Evolutionary conservation across 2,113 vertebrate genomes (phyloP).

Genomic region (Barbus barbus): DNA sequence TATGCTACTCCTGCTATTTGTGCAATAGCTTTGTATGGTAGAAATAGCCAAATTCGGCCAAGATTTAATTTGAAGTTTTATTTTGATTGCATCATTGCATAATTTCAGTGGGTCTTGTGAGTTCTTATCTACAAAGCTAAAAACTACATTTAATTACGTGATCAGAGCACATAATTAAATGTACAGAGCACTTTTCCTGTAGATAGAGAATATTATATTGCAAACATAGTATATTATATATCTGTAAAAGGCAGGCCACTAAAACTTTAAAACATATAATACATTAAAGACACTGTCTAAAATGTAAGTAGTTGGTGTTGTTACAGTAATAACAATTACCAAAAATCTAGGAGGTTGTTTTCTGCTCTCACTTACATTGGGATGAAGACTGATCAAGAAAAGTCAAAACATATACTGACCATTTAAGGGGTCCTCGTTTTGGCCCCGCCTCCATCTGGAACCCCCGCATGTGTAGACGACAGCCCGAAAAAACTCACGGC

Average conservation of each 20-base stretch:
- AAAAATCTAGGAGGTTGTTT: not conserved
- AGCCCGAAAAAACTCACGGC: constrained; percentile 79
- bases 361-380: not conserved
- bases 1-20: not conserved
- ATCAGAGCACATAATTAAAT: too few species aligned
- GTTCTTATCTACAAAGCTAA: not conserved
- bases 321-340: not conserved
- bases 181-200: too few species aligned
- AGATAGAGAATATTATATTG: too few species aligned
- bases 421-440: constrained; percentile 40
- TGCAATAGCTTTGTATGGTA: not conserved
- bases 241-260: not conserved
- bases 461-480: constrained; percentile 85
- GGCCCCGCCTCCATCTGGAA: constrained; percentile 82
- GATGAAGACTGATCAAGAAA: not conserved
- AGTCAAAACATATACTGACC: constrained; percentile 64
- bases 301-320: not conserved
- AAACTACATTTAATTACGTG: not conserved
- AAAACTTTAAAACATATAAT: not conserved
- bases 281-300: not conserved
- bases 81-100: not conserved
- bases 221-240: not conserved
- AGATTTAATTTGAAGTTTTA: not conserved
- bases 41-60: not conserved
- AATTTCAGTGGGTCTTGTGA: not conserved